Evolutionary conservation across 2,888 invertebrate genomes (phyloP).

Genomic region (Lottia gigantea): DNA sequence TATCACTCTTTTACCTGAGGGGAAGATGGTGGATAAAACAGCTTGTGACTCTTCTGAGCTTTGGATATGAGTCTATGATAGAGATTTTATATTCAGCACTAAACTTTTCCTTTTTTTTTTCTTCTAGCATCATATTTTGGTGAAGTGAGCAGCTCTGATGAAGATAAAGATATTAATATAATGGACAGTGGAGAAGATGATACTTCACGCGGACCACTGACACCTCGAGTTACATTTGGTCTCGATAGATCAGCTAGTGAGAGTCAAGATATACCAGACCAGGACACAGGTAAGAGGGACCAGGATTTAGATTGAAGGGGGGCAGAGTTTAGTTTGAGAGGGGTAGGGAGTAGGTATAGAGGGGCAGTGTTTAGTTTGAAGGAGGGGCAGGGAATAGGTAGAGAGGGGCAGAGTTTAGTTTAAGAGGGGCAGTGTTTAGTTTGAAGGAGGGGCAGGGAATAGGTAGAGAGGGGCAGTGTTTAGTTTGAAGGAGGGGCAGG

Average conservation of each 20-base stretch:
- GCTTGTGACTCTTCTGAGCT: neutral
- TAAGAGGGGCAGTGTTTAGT: no score
- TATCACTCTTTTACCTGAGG: no score
- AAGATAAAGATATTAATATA: constrained; percentile 79
- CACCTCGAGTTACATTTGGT: constrained; percentile 31
- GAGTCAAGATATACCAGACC: constrained; percentile 32
- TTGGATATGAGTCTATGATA: no score
- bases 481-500: no score
- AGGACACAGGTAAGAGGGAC: constrained; percentile 27
- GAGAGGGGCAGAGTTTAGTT: no score
- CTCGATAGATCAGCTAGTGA: constrained; percentile 36
- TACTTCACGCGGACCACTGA: constrained; percentile 28
- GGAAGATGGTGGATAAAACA: neutral
- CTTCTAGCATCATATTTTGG: constrained; percentile 87
- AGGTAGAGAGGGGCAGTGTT: no score
- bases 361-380: no score
- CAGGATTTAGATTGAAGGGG: constrained; percentile 15
- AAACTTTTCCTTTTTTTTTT: neutral
- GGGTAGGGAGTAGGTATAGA: no score
- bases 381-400: no score
- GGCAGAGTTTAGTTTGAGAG: neutral
- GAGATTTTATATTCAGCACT: no score
- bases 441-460: no score
- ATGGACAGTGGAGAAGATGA: constrained; percentile 78
- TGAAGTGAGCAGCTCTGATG: constrained; percentile 85